These are phyloP conservation scores for Capromys pilorides DNA, from an alignment of 2,797 vertebrate genomes.

Conservation along the genomic window DNA sequence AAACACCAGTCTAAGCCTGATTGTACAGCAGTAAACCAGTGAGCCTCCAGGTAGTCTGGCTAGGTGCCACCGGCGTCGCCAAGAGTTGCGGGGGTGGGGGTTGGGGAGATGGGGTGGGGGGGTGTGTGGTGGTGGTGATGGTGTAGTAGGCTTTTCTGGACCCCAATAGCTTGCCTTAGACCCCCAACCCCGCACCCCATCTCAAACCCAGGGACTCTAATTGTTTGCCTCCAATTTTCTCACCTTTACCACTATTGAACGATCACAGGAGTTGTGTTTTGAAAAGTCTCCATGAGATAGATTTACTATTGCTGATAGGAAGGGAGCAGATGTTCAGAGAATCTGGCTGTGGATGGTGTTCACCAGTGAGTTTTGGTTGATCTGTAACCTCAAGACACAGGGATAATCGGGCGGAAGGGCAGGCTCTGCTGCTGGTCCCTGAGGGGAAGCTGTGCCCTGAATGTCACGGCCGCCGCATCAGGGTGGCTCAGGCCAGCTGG, in stretches of 20 bases:
- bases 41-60: not conserved
- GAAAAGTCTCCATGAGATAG: not conserved
- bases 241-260: not conserved
- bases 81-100: not conserved
- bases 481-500: constrained; percentile 70
- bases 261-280: not conserved
- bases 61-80: not conserved
- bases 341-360: not conserved
- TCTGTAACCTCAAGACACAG: not conserved
- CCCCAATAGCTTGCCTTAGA: not conserved
- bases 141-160: not conserved
- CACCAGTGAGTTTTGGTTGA: not conserved
- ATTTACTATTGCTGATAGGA: constrained; percentile 3
- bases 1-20: not conserved
- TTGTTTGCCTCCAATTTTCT: constrained; percentile 7
- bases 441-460: not conserved
- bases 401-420: not conserved
- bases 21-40: not conserved
- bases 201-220: not conserved
- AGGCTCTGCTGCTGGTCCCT: constrained; percentile 21
- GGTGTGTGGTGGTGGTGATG: too few species aligned
- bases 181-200: not conserved
- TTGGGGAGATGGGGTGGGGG: too few species aligned
- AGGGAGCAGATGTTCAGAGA: constrained; percentile 26
- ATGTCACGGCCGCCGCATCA: not conserved